These are phyloP conservation scores for Hozukius guyotensis DNA, from an alignment of 2,797 vertebrate species.

Conservation along the genomic window DNA sequence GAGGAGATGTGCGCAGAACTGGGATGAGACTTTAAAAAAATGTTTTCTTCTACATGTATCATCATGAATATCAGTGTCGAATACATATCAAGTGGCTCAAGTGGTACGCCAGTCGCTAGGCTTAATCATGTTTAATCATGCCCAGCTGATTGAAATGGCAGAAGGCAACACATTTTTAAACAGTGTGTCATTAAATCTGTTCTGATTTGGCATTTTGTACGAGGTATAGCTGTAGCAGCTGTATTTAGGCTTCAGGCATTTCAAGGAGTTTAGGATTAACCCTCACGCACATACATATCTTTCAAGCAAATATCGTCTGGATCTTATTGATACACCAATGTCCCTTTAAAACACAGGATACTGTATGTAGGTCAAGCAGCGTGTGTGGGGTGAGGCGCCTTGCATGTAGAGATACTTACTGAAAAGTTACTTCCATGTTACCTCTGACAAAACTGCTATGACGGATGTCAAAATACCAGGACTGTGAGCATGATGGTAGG, in stretches of 20 bases:
- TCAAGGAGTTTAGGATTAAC: not conserved
- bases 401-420: constrained; percentile 13
- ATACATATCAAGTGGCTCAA: constrained; percentile 33
- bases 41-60: not conserved
- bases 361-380: constrained; percentile 52
- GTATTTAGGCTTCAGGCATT: not conserved
- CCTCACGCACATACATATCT: not conserved
- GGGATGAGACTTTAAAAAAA: not conserved
- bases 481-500: constrained; percentile 21
- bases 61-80: constrained; percentile 16
- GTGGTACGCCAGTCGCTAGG: not conserved
- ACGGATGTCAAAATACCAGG: constrained; percentile 52
- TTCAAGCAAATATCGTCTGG: not conserved
- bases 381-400: not conserved
- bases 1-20: constrained; percentile 25
- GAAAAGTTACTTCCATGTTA: constrained; percentile 39
- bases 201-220: not conserved
- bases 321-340: not conserved
- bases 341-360: not conserved
- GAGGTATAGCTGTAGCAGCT: not conserved
- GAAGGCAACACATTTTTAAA: constrained; percentile 22
- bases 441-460: constrained; percentile 40
- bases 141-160: constrained; percentile 32
- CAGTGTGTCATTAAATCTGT: constrained; percentile 5
- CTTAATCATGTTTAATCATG: constrained; percentile 40